phyloP scores from a whole-genome alignment of 2,797 vertebrate species.

The Lepilemur septentrionalis region DNA sequence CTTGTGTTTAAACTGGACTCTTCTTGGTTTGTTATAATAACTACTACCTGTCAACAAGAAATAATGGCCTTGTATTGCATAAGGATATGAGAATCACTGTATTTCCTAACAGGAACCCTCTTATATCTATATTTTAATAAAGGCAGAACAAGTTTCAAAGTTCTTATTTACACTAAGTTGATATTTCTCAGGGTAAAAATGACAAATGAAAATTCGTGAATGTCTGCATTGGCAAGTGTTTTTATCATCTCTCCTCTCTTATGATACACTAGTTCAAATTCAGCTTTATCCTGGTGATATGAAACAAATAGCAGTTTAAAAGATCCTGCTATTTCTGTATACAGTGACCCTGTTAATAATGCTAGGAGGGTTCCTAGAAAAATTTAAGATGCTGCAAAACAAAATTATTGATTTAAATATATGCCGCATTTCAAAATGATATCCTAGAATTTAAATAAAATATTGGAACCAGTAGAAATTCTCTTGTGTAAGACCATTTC shows the following conservation, averaged over 20 bases:
- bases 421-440: not conserved
- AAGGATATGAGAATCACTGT: not conserved
- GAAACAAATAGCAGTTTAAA: not conserved
- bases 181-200: not conserved
- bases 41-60: not conserved
- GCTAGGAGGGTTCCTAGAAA: not conserved
- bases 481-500: not conserved
- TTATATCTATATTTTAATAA: not conserved
- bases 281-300: not conserved
- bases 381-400: not conserved
- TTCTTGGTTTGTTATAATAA: not conserved
- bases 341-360: not conserved
- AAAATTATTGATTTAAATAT: constrained; percentile 16
- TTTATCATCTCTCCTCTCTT: not conserved
- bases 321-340: not conserved
- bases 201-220: not conserved
- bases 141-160: not conserved
- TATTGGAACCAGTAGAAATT: not conserved
- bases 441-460: not conserved
- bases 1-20: not conserved
- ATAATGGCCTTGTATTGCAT: not conserved
- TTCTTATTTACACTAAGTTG: not conserved
- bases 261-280: not conserved
- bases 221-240: not conserved
- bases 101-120: not conserved